Evolutionary conservation across 1,140 invertebrate genomes (phyloP).

Genomic region (Eumeta japonica): DNA sequence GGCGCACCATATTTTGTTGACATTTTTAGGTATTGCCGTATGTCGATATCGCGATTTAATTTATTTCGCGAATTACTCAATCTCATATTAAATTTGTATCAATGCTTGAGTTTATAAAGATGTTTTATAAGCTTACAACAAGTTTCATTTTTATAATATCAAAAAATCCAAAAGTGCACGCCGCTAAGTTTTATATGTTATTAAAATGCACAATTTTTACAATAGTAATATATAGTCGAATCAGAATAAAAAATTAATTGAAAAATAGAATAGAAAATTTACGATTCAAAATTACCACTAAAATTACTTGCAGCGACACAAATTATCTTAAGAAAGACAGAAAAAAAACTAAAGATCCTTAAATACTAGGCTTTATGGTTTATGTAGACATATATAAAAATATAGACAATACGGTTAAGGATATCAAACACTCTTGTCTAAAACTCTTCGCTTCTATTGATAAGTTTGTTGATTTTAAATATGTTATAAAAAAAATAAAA

Average conservation of each 20-base stretch:
- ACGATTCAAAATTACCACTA: neutral
- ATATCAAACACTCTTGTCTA: too few relatives aligned
- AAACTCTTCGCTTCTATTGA: too few relatives aligned
- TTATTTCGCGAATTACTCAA: neutral
- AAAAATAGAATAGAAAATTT: neutral
- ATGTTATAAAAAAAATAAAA: too few relatives aligned
- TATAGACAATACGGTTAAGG: too few relatives aligned
- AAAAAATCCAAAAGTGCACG: neutral
- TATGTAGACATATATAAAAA: too few relatives aligned
- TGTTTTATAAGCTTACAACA: neutral
- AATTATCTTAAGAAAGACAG: too few relatives aligned
- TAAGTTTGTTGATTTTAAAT: too few relatives aligned
- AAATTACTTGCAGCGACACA: too few relatives aligned
- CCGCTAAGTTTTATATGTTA: neutral
- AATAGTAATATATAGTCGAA: neutral
- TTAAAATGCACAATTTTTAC: neutral
- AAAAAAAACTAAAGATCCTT: too few relatives aligned
- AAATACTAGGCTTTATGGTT: too few relatives aligned
- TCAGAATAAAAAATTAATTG: neutral
- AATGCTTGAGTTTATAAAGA: neutral
- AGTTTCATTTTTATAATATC: neutral
- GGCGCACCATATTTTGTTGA: neutral
- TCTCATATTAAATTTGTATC: neutral
- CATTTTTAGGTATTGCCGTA: neutral
- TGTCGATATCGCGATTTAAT: neutral